Base-by-base conservation (phyloP, 2,797 vertebrate genomes). In the Crenichthys baileyi region DNA sequence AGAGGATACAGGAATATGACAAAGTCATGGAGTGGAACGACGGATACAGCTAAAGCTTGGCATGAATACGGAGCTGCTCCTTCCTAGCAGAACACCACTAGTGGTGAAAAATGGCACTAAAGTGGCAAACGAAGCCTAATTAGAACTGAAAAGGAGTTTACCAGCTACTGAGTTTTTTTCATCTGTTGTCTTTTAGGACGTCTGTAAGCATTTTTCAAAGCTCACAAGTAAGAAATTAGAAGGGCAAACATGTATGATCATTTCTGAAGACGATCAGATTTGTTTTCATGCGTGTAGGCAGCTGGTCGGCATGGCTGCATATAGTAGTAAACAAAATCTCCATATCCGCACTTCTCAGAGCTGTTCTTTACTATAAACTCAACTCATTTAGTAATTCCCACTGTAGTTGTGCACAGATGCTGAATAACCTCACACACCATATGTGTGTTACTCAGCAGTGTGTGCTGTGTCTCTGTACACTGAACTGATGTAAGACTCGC, bases 1-100 rank as follows among this genome's bases (percentile, higher is more conserved):
- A 97, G 90, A 96, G 94, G 93, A 99, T 99, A 93, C 98, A 99
- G 26, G 97, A 99, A 78, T 99, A 99, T 60, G 96, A 99, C 81
- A 99, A 99, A 95, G 91, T 99, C 85, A 98, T 99, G 97, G 96
- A 96, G 70, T 99, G 98, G 97, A 97, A 98, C 70, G 90, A 96
- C 24, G 95, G 95, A 7, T 96, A 77, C 88, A 93, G 89, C 76
- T 95, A 72, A 88, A 56, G 46, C 22, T 39, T 8, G 18, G 56
- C 53, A 9, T 68, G 7, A 67, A 73, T 0, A 50, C 75, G 4
- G 41, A 75, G 48, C 56, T 48, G 0, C 8, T 31, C 0, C 8
- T 16, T 24, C 39, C 11, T 36, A n/a, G 63, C 44, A 31, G 5
- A 11, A 60, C 31, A 24, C 20, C 3, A 0, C 2, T 1, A 24